A percentile compares a stretch with the other conserved stretches of the same genome.
These are phyloP conservation scores for Drosophila formosana DNA, from an alignment of 2,888 invertebrate species.

Conservation along the genomic window DNA sequence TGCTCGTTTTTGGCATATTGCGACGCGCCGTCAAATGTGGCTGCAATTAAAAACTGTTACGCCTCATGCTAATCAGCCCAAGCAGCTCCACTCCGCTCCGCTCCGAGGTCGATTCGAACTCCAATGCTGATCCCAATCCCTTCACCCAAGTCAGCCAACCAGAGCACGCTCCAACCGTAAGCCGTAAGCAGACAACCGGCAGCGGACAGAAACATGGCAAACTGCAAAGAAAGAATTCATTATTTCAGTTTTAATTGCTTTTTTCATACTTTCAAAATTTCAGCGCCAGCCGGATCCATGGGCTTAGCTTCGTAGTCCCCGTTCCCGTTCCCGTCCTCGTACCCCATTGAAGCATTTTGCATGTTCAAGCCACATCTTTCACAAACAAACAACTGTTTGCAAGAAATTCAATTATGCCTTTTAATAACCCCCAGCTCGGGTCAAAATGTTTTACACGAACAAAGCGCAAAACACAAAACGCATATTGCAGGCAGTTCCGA, in stretches of 20 bases:
- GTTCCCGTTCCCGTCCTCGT: background rate
- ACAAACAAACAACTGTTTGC: slow-evolving; percentile 74
- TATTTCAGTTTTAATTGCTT: slow-evolving; percentile 84
- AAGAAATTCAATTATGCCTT: slow-evolving; percentile 82
- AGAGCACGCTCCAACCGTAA: slow-evolving; percentile 34
- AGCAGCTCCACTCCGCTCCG: slow-evolving; percentile 50
- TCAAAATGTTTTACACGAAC: slow-evolving; percentile 42
- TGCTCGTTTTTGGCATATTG: slow-evolving; percentile 69
- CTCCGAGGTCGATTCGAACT: slow-evolving; percentile 51
- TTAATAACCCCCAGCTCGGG: slow-evolving; percentile 73
- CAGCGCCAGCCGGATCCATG: slow-evolving; percentile 56
- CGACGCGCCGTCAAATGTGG: slow-evolving; percentile 76
- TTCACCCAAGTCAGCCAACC: slow-evolving; percentile 59
- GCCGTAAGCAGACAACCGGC: slow-evolving; percentile 23
- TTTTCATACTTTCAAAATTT: slow-evolving; percentile 82
- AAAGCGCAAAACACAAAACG: slow-evolving; percentile 41
- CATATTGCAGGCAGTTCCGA: slow-evolving; percentile 45
- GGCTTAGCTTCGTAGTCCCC: slow-evolving; percentile 1
- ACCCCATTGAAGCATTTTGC: slow-evolving; percentile 59
- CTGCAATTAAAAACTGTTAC: slow-evolving; percentile 83
- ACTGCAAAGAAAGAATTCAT: slow-evolving; percentile 81
- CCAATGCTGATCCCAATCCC: slow-evolving; percentile 69
- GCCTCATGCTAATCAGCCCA: slow-evolving; percentile 81
- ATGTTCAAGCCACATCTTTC: slow-evolving; percentile 78
- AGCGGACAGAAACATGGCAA: slow-evolving; percentile 46